Percentiles rank a stretch among this genome's conserved stretches.
Evolutionary conservation across 64 coral and sea anemone genomes (phyloP).

Genomic region (Pocillopora damicornis): DNA sequence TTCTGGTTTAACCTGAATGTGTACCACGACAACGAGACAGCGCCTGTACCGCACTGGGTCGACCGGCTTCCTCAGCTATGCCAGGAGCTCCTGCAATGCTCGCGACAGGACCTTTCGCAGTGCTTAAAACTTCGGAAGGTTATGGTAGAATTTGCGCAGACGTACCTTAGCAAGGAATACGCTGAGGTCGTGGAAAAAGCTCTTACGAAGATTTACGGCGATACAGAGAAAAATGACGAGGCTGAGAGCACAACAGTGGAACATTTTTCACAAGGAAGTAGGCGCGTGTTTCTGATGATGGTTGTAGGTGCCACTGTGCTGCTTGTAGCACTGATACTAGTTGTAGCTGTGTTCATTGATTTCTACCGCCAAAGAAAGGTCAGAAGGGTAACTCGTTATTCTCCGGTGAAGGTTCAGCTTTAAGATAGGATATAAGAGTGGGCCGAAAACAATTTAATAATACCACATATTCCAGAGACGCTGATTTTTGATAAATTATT

Average conservation of each 20-base stretch:
- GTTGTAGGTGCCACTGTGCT: neutral
- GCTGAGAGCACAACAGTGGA: neutral
- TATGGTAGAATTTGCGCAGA: slow-evolving; percentile 7
- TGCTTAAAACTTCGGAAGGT: slow-evolving; percentile 18
- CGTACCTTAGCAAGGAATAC: slow-evolving; percentile 20
- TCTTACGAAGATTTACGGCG: slow-evolving; percentile 30
- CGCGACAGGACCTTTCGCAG: neutral
- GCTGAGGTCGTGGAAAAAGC: neutral
- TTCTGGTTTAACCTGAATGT: slow-evolving; percentile 27
- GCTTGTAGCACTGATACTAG: neutral
- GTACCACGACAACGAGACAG: slow-evolving; percentile 29
- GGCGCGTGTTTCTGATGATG: neutral
- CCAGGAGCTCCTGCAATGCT: slow-evolving; percentile 11
- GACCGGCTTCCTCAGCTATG: slow-evolving; percentile 26
- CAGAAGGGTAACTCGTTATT: too few species aligned
- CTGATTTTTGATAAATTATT: too few species aligned
- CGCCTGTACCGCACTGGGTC: slow-evolving; percentile 9
- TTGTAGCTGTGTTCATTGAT: neutral
- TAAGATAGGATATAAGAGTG: too few species aligned
- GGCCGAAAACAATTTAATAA: too few species aligned
- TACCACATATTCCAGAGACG: too few species aligned
- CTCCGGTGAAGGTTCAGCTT: too few species aligned
- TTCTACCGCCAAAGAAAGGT: neutral
- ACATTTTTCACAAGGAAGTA: neutral
- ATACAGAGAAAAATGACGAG: neutral